phyloP scores from a whole-genome alignment of 2,113 vertebrate genomes.

The Panthera tigris region DNA sequence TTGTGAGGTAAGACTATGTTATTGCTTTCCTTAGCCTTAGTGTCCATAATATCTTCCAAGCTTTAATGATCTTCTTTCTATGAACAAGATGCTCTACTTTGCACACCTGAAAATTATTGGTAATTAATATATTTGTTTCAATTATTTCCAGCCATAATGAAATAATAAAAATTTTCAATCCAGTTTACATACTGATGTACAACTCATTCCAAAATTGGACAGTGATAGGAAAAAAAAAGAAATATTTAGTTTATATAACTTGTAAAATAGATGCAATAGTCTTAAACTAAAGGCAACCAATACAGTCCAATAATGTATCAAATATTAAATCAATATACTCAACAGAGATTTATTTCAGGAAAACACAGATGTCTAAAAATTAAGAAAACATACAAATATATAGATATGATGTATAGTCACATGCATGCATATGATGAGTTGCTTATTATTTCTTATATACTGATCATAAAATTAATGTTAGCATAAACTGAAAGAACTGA shows the following conservation, averaged over 20 bases:
- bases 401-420: neutral
- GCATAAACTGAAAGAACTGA: neutral
- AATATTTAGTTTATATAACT: neutral
- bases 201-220: neutral
- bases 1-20: neutral
- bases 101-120: neutral
- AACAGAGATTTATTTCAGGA: neutral
- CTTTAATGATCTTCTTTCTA: neutral
- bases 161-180: neutral
- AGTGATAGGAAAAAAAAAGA: neutral
- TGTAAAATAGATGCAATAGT: neutral
- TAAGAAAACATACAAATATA: neutral
- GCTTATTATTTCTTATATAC: neutral
- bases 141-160: neutral
- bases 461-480: neutral
- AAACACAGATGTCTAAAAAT: neutral
- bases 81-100: neutral
- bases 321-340: neutral
- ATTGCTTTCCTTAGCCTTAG: neutral
- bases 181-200: neutral
- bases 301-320: neutral
- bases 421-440: neutral
- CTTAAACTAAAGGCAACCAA: neutral
- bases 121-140: neutral
- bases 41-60: neutral